Base-by-base conservation (phyloP, 2,888 invertebrate species). In the Eupithecia exiguata region DNA sequence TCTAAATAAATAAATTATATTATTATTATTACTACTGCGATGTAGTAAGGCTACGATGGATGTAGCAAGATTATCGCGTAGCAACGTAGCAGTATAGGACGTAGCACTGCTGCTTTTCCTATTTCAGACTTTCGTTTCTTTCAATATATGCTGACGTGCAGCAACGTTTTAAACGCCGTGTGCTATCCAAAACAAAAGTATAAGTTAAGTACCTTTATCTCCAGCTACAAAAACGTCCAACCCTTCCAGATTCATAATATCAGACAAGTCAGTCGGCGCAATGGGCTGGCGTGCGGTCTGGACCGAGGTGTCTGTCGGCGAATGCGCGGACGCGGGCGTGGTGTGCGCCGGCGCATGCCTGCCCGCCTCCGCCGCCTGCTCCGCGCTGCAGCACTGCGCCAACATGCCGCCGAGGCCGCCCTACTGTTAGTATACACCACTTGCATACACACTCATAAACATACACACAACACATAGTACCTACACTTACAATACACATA, bases 181-280 rank as follows among this genome's bases (percentile, higher is more conserved):
- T 3, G n/a, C 7, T n/a, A 49, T 2, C 49, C 9, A 9, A n/a
- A 49, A n/a, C 49, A n/a, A 49, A 49, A n/a, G 49, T 49, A 1
- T 9, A n/a, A 9, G 2, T 7, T 49, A 7, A 38, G 38, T 49
- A n/a, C 3, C 49, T 49, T n/a, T n/a, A 3, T n/a, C 9, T 53
- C 12, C 12, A 61, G n/a, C 16, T 63, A 36, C 25, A 35, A 36
- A 63, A 36, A 63, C 4, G n/a, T 36, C 9, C 12, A 18, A 4
- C 18, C 63, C 36, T 36, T 89, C 18, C 91, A 99, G 99, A 94
- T 99, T 99, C 93, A 97, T 98, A 89, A 97, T 98, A 87, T 98
- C 99, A 77, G 98, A 98, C 91, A 98, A 98, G 95, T 98, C 99
- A 65, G 97, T 98, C 77, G 99, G 99, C 80, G 98, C 98, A 84